Base-by-base conservation (phyloP, 1,140 invertebrate species). In the Acromyrmex echinatior region DNA sequence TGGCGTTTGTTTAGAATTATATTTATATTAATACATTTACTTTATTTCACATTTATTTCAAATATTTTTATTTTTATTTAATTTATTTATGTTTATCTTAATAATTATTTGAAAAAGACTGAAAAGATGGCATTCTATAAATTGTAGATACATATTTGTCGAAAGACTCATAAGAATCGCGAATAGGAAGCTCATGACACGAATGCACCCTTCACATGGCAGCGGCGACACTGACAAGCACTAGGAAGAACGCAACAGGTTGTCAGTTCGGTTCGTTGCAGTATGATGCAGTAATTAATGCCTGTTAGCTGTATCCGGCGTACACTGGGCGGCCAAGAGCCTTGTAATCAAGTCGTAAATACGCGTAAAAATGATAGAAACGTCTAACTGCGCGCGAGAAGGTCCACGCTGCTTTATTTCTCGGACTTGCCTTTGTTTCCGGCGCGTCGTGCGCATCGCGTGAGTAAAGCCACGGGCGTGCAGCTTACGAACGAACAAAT, bases 301-400 rank as follows among this genome's bases (percentile, higher is more conserved):
- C 73, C 53, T 85, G 56, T 58, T 49, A 62, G 25, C 63, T 86
- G 68, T 76, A 87, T 87, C 87, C 53, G 62, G 79, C 53, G 66
- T 65, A 78, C 65, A 35, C 28, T 16, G 35, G 63, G 56, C 66
- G 62, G 62, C 81, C 56, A 58, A 25, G 84, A 65, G 80, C 73
- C 80, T 89, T 90, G 68, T 84, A 90, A 93, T 92, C 88, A 90
- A 80, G 62, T 71, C n/a, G 76, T 92, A 92, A 92, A 91, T 91
- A 90, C 65, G 84, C 73, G 71, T 73, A 84, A 89, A 88, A 89
- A 82, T 78, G 84, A 89, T 90, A 76, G 70, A 89, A 90, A 63
- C 58, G 53, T 78, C 65, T 66, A 86, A 70, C 39, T 28, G 3
- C 58, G 56, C 39, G 35, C 39, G 39, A 25, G 4, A 31, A 70